A percentile compares a stretch with the other conserved stretches of the same genome.
phyloP scores from a whole-genome alignment of 2,113 vertebrate species.

The Sebastes fasciatus region DNA sequence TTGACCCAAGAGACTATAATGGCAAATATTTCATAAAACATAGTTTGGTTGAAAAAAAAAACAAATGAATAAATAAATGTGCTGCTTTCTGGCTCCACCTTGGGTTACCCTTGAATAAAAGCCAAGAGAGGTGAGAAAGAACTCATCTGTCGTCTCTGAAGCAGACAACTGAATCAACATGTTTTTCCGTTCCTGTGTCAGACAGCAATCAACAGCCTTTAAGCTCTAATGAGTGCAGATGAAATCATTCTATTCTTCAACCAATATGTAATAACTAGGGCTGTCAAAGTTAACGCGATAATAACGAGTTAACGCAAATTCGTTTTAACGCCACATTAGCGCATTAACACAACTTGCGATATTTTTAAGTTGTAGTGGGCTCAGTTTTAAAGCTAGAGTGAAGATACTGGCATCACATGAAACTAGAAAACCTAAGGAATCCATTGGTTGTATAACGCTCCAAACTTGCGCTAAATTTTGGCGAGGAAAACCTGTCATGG shows the following conservation, averaged over 20 bases:
- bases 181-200: neutral
- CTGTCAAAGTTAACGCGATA: too few species aligned
- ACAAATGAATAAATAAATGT: neutral
- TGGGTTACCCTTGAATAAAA: slow-evolving; percentile 42
- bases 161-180: neutral
- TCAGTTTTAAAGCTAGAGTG: too few species aligned
- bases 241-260: neutral
- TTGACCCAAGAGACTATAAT: neutral
- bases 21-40: neutral
- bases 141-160: slow-evolving; percentile 56
- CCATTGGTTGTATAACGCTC: too few species aligned
- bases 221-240: neutral
- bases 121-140: slow-evolving; percentile 58
- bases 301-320: too few species aligned
- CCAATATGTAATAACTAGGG: neutral
- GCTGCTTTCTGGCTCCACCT: neutral
- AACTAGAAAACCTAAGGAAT: too few species aligned
- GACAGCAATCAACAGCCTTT: neutral
- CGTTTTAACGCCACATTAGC: too few species aligned
- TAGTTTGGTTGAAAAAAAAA: neutral
- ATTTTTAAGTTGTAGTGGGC: too few species aligned
- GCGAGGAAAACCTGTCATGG: too few species aligned
- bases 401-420: too few species aligned
- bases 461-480: too few species aligned
- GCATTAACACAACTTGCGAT: too few species aligned